A percentile compares a stretch with the other conserved stretches of the same genome.
Conservation (phyloP, 2,888 invertebrate genomes). For the Drosophila percnosoma region DNA sequence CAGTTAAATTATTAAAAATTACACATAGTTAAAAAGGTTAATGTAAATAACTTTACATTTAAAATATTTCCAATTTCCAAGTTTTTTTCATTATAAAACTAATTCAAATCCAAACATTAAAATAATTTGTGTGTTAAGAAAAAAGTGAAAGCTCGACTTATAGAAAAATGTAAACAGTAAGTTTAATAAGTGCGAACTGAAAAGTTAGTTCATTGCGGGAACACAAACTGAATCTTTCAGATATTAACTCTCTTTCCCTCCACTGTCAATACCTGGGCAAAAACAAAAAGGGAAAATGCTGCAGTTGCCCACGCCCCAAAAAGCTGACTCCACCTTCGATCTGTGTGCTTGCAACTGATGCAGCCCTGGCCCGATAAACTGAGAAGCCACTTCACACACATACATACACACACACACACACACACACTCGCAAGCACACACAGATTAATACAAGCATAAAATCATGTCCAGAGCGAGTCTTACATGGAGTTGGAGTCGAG, state of each 20-base stretch:
- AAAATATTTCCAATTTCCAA: rapidly evolving
- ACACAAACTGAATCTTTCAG: not conserved
- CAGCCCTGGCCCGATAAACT: constrained; percentile 71
- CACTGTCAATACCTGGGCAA: constrained; percentile 22
- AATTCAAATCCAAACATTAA: not conserved
- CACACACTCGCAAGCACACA: not conserved
- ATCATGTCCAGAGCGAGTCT: constrained; percentile 52
- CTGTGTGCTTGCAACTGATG: constrained; percentile 41
- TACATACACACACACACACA: constrained; percentile 21
- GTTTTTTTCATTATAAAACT: too few relatives aligned
- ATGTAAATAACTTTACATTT: not conserved
- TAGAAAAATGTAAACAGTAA: not conserved
- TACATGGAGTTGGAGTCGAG: constrained; percentile 53
- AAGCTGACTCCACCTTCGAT: constrained; percentile 69
- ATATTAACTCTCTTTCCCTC: not conserved
- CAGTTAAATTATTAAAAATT: not conserved
- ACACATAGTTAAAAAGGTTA: not conserved
- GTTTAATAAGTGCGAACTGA: not conserved
- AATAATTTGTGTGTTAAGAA: not conserved
- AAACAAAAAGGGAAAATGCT: constrained; percentile 37
- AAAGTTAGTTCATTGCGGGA: not conserved
- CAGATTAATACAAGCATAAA: constrained; percentile 7
- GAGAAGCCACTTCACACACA: constrained; percentile 53
- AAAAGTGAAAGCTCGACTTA: not conserved
- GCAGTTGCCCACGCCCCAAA: constrained; percentile 68